Conservation (phyloP, 92 coral and sea anemone genomes). For the Phenganax marumi region DNA sequence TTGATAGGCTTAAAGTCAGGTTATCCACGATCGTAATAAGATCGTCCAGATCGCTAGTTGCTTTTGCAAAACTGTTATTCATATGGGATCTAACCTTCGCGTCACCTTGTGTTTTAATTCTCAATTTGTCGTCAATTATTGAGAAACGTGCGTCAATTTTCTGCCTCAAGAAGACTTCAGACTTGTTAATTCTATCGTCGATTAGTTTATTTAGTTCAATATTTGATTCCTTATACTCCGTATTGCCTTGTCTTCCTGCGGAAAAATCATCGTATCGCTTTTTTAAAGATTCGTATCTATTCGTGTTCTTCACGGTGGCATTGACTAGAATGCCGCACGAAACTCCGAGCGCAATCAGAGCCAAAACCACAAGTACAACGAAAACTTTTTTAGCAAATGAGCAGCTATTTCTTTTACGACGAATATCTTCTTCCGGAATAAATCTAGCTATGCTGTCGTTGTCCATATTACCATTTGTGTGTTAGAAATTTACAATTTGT, state of each 20-base stretch:
- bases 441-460: constrained; percentile 6
- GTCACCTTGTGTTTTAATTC: background rate
- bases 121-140: background rate
- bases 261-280: background rate
- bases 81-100: background rate
- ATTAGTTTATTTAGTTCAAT: background rate
- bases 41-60: background rate
- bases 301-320: background rate
- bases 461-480: background rate
- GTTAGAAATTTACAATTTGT: background rate
- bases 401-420: background rate
- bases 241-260: background rate
- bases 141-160: background rate
- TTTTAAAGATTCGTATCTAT: background rate
- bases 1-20: background rate
- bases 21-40: background rate
- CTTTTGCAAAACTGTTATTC: constrained; percentile 8
- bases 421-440: background rate
- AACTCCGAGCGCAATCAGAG: background rate
- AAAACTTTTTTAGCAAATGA: background rate
- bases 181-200: constrained; percentile 17
- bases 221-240: background rate
- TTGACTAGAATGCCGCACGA: background rate
- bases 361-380: background rate
- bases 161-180: background rate